Percentiles rank a stretch among this genome's conserved stretches.
Conservation (phyloP, 2,113 vertebrate genomes). For the Psilopsiagon aurifrons region DNA sequence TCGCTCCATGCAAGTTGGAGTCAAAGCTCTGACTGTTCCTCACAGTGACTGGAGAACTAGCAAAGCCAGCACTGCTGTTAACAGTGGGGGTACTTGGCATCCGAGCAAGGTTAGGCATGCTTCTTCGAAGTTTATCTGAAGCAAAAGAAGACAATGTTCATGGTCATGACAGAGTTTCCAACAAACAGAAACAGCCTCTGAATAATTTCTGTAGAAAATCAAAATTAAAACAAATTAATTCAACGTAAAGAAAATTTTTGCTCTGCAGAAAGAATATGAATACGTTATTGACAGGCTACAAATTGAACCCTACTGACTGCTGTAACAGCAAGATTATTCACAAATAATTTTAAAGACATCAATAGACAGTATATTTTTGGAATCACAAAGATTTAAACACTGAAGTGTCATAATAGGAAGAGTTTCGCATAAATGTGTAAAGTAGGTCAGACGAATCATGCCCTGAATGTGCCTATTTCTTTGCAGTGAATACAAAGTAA, state of each 20-base stretch:
- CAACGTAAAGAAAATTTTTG: neutral
- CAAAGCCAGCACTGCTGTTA: slow-evolving; percentile 73
- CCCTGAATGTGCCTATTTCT: neutral
- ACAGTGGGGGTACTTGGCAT: slow-evolving; percentile 81
- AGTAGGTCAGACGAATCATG: slow-evolving; percentile 35
- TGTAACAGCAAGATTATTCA: neutral
- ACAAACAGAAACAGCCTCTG: neutral
- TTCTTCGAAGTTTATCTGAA: slow-evolving; percentile 92
- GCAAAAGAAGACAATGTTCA: slow-evolving; percentile 7
- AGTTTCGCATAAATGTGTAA: neutral
- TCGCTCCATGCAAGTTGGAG: slow-evolving; percentile 84
- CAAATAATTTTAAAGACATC: neutral
- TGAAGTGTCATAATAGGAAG: neutral
- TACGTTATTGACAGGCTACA: neutral
- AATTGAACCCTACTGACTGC: neutral
- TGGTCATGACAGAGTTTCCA: neutral
- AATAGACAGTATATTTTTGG: rapidly evolving
- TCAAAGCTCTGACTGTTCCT: slow-evolving; percentile 96
- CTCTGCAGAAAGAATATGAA: neutral
- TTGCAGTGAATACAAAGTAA: neutral
- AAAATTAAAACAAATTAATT: neutral
- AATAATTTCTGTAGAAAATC: neutral
- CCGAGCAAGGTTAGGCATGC: slow-evolving; percentile 94
- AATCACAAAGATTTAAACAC: neutral
- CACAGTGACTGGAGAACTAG: slow-evolving; percentile 82